Percentiles rank a stretch among this genome's conserved stretches.
Conservation (phyloP, 2,888 invertebrate species). For the Acanthosepion lycidas region DNA sequence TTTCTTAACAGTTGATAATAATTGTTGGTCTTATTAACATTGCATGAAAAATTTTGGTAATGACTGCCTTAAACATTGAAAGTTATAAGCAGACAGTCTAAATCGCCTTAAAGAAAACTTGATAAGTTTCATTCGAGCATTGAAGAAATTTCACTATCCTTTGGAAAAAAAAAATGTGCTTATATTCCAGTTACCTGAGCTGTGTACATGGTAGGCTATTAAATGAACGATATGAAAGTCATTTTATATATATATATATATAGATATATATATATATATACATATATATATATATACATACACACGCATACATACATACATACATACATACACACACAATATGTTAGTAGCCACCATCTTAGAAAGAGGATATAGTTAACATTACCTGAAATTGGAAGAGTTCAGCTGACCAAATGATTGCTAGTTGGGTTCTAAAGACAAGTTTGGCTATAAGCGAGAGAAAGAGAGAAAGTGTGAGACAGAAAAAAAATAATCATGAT, state of each 20-base stretch:
- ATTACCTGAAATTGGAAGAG: not conserved
- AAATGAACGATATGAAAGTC: not conserved
- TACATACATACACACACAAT: not conserved
- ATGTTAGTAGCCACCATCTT: conserved; percentile 22
- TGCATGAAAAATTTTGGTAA: too few relatives aligned
- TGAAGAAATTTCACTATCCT: not conserved
- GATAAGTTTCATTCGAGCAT: not conserved
- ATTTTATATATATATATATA: not conserved
- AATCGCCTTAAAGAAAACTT: not conserved
- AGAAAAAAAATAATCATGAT: not conserved
- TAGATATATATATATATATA: too few relatives aligned
- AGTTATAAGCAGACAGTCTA: not conserved
- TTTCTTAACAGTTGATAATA: too few relatives aligned
- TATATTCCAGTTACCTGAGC: not conserved
- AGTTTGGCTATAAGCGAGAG: conserved; percentile 15
- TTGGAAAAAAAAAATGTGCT: not conserved
- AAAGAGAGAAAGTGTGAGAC: not conserved
- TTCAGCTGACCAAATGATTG: not conserved
- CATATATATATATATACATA: too few relatives aligned
- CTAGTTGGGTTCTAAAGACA: conserved; percentile 5
- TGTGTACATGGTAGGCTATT: not conserved
- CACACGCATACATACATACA: too few relatives aligned
- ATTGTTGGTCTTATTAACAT: too few relatives aligned
- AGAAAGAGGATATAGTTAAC: not conserved
- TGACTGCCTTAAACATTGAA: too few relatives aligned